Evolutionary conservation across 2,888 invertebrate genomes (phyloP).

Genomic region (Drosophila mayaguana): DNA sequence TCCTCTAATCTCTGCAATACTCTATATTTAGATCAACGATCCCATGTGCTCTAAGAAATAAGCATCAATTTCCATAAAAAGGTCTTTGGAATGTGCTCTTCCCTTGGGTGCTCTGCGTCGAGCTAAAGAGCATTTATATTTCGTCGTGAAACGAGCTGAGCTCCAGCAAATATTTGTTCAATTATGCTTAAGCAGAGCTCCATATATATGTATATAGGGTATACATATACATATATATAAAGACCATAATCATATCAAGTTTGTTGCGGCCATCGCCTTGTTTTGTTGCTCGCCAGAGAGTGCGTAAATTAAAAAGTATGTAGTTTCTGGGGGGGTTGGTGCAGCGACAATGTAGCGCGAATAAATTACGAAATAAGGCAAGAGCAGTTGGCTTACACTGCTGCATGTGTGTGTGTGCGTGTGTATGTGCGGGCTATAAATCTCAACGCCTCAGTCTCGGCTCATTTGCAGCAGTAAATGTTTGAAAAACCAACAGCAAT

Average conservation of each 20-base stretch:
- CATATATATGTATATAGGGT: neutral
- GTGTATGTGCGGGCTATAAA: slow-evolving; percentile 53
- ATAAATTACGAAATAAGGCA: slow-evolving; percentile 42
- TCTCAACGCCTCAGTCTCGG: slow-evolving; percentile 69
- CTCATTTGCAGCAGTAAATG: slow-evolving; percentile 77
- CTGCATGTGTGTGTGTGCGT: slow-evolving; percentile 1
- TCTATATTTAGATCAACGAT: neutral
- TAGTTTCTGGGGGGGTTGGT: slow-evolving; percentile 22
- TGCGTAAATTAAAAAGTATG: slow-evolving; percentile 47
- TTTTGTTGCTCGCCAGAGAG: slow-evolving; percentile 27
- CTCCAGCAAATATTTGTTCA: slow-evolving; percentile 10
- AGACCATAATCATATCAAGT: slow-evolving; percentile 28
- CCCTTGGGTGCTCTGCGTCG: neutral
- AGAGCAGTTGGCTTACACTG: slow-evolving; percentile 5
- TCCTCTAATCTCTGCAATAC: too few relatives aligned
- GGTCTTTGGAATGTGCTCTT: neutral
- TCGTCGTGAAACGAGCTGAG: neutral
- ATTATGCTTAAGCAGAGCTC: slow-evolving; percentile 12
- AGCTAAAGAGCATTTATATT: neutral
- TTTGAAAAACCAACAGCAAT: slow-evolving; percentile 73
- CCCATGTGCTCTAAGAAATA: neutral
- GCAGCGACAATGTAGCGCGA: slow-evolving; percentile 61
- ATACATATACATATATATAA: neutral
- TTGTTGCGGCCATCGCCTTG: slow-evolving; percentile 32
- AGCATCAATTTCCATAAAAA: neutral